Evolutionary conservation across 2,113 vertebrate genomes (phyloP).

Genomic region (Nycticryphes semicollaris): DNA sequence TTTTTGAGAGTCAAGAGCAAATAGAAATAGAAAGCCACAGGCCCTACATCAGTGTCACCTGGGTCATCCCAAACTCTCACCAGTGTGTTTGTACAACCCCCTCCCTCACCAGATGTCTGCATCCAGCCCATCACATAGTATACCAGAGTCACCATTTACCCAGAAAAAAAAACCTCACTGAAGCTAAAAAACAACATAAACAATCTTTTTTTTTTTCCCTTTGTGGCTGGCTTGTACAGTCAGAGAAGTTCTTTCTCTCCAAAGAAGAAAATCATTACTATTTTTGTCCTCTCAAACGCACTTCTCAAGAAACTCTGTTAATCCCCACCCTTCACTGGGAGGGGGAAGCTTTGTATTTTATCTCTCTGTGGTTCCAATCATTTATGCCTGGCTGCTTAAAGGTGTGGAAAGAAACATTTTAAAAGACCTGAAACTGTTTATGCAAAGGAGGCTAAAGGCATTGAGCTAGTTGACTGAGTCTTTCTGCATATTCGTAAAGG

Average conservation of each 20-base stretch:
- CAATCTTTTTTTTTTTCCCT: not conserved
- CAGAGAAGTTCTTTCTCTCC: not conserved
- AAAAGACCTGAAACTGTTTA: not conserved
- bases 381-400: not conserved
- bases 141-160: not conserved
- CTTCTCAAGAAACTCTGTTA: not conserved
- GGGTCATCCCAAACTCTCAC: not conserved
- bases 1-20: not conserved
- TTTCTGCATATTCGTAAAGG: not conserved
- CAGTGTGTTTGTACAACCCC: not conserved
- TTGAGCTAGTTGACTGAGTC: not conserved
- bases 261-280: not conserved
- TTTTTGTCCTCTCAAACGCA: not conserved
- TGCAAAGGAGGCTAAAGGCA: not conserved
- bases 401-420: not conserved
- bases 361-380: fast-evolving
- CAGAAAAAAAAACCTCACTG: not conserved
- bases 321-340: not conserved
- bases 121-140: not conserved
- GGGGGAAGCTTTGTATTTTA: not conserved
- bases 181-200: not conserved
- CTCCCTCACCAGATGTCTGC: fast-evolving
- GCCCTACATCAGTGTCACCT: fast-evolving
- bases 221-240: not conserved
- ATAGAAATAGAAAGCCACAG: not conserved